A percentile compares a stretch with the other conserved stretches of the same genome.
These are phyloP conservation scores for Baronia brevicornis DNA, from an alignment of 2,888 invertebrate species.

Conservation along the genomic window DNA sequence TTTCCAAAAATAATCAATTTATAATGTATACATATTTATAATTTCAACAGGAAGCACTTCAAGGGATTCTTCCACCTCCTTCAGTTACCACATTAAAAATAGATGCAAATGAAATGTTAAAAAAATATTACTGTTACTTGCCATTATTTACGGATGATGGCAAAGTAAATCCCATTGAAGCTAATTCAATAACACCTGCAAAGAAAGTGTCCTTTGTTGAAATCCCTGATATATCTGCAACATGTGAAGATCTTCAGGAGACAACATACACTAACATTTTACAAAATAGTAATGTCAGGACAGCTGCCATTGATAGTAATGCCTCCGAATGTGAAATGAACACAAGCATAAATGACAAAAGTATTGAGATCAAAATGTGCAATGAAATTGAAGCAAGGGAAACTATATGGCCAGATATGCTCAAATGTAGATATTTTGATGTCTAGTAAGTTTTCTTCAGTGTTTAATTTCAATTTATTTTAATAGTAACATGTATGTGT, in stretches of 20 bases:
- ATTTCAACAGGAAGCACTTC: slow-evolving; percentile 73
- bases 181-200: slow-evolving; percentile 49
- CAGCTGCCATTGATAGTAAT: slow-evolving; percentile 20
- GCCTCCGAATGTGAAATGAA: slow-evolving; percentile 35
- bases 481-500: no score
- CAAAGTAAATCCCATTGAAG: slow-evolving; percentile 36
- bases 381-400: slow-evolving; percentile 51
- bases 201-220: slow-evolving; percentile 58
- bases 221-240: slow-evolving; percentile 34
- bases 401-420: slow-evolving; percentile 76
- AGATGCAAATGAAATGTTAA: slow-evolving; percentile 79
- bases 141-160: slow-evolving; percentile 61
- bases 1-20: no score
- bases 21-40: slow-evolving; percentile 2
- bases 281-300: slow-evolving; percentile 7
- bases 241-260: slow-evolving; percentile 19
- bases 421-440: slow-evolving; percentile 80
- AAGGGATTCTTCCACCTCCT: slow-evolving; percentile 84
- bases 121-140: slow-evolving; percentile 71
- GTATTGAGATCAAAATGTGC: slow-evolving; percentile 45
- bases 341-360: slow-evolving; percentile 43
- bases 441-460: slow-evolving; percentile 77
- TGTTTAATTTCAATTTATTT: slow-evolving; percentile 1
- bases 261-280: slow-evolving; percentile 10
- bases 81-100: slow-evolving; percentile 81